phyloP scores from a whole-genome alignment of 2,888 invertebrate species.

The Drosophila meridionalis region DNA sequence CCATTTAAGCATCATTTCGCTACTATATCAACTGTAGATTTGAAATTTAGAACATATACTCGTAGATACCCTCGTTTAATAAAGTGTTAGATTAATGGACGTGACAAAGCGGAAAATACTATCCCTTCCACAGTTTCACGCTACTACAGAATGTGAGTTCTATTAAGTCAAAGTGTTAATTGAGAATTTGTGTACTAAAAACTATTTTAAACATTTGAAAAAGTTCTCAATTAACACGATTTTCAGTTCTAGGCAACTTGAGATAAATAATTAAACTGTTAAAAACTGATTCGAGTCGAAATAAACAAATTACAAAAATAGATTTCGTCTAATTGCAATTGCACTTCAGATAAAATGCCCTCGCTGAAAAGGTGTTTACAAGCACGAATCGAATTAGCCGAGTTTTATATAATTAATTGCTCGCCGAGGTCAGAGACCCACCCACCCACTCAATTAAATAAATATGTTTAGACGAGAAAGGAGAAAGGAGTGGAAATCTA shows the following conservation, averaged over 20 bases:
- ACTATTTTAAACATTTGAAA: neutral
- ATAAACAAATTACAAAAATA: constrained; percentile 6
- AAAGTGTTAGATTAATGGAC: no score
- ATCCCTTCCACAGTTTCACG: neutral
- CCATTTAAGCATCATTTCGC: no score
- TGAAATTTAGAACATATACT: neutral
- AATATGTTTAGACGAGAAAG: neutral
- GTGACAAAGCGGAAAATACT: no score
- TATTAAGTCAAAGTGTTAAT: neutral
- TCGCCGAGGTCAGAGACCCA: neutral
- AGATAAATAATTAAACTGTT: constrained; percentile 6
- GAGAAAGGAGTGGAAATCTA: constrained; percentile 15
- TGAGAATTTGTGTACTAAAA: neutral
- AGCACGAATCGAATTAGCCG: constrained; percentile 24
- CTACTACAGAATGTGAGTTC: rapidly evolving
- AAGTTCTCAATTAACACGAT: neutral
- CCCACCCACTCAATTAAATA: constrained; percentile 9
- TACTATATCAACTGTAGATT: neutral
- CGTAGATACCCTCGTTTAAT: no score
- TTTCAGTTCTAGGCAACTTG: neutral
- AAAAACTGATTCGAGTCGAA: neutral
- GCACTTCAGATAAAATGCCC: constrained; percentile 1
- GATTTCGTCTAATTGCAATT: neutral
- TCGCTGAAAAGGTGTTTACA: constrained; percentile 9
- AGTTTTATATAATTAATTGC: constrained; percentile 56